Evolutionary conservation across 2,888 invertebrate genomes (phyloP).

Genomic region (Euproctis similis): DNA sequence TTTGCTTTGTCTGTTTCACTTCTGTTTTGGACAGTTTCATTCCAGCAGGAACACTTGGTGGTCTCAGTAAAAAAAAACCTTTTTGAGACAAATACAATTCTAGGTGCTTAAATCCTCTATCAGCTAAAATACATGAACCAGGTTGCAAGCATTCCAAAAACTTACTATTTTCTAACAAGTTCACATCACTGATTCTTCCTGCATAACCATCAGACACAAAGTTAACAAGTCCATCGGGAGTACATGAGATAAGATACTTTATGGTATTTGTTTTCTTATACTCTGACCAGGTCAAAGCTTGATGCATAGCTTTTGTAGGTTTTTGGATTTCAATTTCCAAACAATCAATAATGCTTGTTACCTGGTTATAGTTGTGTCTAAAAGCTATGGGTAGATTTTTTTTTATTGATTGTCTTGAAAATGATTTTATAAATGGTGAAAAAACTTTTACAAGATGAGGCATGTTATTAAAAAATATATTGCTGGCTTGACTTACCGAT

Average conservation of each 20-base stretch:
- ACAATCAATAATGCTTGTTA: too few relatives aligned
- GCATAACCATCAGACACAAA: slow-evolving; percentile 2
- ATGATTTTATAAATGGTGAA: too few relatives aligned
- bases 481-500: neutral
- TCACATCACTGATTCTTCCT: slow-evolving; percentile 1
- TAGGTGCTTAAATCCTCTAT: too few relatives aligned
- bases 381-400: too few relatives aligned
- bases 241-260: too few relatives aligned
- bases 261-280: slow-evolving; percentile 3
- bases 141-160: neutral
- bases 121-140: neutral
- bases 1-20: too few relatives aligned
- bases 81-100: neutral
- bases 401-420: too few relatives aligned
- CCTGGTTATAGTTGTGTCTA: too few relatives aligned
- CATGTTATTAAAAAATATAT: too few relatives aligned
- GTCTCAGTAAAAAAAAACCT: neutral
- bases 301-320: neutral
- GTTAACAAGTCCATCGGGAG: slow-evolving; percentile 1
- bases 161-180: neutral
- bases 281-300: neutral
- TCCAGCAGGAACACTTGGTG: slow-evolving; percentile 1
- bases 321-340: too few relatives aligned
- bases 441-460: too few relatives aligned
- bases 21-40: neutral